Percentiles rank a stretch among this genome's conserved stretches.
phyloP scores from a whole-genome alignment of 1,140 invertebrate species.

The Dermatophagoides farinae region DNA sequence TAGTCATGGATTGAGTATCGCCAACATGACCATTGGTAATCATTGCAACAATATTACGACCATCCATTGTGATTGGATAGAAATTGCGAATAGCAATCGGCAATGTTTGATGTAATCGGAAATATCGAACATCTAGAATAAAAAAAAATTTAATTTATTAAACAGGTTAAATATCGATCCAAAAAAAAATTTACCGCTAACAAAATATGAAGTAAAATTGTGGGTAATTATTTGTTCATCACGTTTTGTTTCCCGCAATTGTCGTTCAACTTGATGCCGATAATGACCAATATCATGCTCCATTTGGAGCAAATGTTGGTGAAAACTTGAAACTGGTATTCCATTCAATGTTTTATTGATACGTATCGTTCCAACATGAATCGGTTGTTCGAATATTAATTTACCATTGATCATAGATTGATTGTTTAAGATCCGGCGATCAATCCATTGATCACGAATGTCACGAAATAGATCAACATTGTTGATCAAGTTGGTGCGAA shows the following conservation, averaged over 20 bases:
- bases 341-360: background rate
- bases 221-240: background rate
- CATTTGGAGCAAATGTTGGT: background rate
- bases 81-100: background rate
- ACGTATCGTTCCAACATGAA: background rate
- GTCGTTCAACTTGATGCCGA: background rate
- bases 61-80: background rate
- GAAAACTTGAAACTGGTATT: background rate
- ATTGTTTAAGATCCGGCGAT: background rate
- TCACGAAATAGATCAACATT: background rate
- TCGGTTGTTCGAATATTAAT: background rate
- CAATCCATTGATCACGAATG: background rate
- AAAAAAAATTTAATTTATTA: background rate
- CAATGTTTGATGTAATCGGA: background rate
- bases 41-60: no score
- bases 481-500: background rate
- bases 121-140: background rate
- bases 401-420: background rate
- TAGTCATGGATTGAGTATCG: no score
- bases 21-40: no score
- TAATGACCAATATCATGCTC: background rate
- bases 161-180: background rate
- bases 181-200: background rate
- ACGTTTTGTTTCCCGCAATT: background rate
- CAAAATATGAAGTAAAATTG: background rate